phyloP scores from a whole-genome alignment of 2,888 invertebrate species.

The Oscheius sp. region DNA sequence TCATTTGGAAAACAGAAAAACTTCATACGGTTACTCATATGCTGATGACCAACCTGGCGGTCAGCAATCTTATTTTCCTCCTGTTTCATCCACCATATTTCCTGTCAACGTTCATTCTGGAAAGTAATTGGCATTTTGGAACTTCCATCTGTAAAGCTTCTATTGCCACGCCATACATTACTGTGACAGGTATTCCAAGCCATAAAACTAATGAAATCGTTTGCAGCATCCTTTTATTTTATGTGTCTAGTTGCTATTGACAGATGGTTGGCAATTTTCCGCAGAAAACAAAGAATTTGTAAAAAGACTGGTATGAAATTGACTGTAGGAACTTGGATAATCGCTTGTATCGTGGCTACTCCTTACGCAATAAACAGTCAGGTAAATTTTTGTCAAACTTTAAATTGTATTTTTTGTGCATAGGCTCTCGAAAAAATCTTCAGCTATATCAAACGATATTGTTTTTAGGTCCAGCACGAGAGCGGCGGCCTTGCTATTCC shows the following conservation, averaged over 20 bases:
- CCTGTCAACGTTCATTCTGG: conserved; percentile 48
- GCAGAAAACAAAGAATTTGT: conserved; percentile 36
- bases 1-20: conserved; percentile 45
- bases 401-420: not conserved
- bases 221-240: conserved; percentile 48
- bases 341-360: conserved; percentile 39
- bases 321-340: conserved; percentile 39
- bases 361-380: conserved; percentile 35
- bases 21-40: conserved; percentile 54
- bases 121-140: conserved; percentile 44
- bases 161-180: conserved; percentile 44
- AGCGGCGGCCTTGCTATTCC: not conserved
- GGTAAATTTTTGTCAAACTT: not conserved
- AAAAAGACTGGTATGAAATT: conserved; percentile 34
- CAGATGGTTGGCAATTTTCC: conserved; percentile 53
- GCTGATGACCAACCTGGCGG: conserved; percentile 53
- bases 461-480: conserved; percentile 1
- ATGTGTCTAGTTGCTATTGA: conserved; percentile 52
- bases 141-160: conserved; percentile 47
- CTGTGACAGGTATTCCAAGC: conserved; percentile 39
- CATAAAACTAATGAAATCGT: not conserved
- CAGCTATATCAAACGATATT: too few relatives aligned
- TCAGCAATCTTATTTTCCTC: conserved; percentile 48
- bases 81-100: conserved; percentile 49
- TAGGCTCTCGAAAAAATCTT: too few relatives aligned